phyloP scores from a whole-genome alignment of 2,797 vertebrate genomes.

The Halcyon leucocephala region DNA sequence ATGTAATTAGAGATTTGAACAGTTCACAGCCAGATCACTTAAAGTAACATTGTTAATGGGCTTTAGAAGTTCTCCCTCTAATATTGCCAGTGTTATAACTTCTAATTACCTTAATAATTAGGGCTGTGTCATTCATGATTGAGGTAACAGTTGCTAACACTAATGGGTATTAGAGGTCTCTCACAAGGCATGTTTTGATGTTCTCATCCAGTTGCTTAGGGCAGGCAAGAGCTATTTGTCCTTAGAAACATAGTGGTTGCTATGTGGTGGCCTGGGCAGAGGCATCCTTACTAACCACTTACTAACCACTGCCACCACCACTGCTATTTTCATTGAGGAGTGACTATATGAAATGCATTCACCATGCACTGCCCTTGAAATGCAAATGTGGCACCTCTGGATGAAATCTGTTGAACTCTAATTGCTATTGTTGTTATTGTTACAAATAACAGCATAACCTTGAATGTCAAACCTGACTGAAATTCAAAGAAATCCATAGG shows the following conservation, averaged over 20 bases:
- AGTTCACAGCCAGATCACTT: slow-evolving; percentile 96
- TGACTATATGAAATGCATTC: slow-evolving; percentile 64
- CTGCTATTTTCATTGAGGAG: slow-evolving; percentile 63
- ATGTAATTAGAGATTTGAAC: slow-evolving; percentile 98
- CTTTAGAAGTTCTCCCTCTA: slow-evolving; percentile 88
- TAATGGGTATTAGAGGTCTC: slow-evolving; percentile 93
- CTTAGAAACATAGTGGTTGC: slow-evolving; percentile 83
- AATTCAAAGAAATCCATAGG: slow-evolving; percentile 63
- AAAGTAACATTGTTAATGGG: slow-evolving; percentile 97
- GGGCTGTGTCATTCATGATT: slow-evolving; percentile 93
- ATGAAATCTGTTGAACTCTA: slow-evolving; percentile 64
- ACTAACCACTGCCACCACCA: slow-evolving; percentile 70
- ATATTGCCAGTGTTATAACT: slow-evolving; percentile 92
- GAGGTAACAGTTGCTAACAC: slow-evolving; percentile 92
- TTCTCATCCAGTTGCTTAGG: slow-evolving; percentile 79
- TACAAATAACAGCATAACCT: slow-evolving; percentile 61
- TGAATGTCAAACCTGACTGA: slow-evolving; percentile 56
- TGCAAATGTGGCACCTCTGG: slow-evolving; percentile 75
- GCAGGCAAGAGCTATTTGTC: slow-evolving; percentile 79
- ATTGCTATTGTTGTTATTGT: slow-evolving; percentile 46
- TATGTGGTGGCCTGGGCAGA: slow-evolving; percentile 78
- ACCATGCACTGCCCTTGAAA: slow-evolving; percentile 61
- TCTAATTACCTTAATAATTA: slow-evolving; percentile 98
- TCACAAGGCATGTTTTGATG: slow-evolving; percentile 83
- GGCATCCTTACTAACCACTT: slow-evolving; percentile 83